Evolutionary conservation across 1,140 invertebrate genomes (phyloP).

Genomic region (Nylanderia fulva): DNA sequence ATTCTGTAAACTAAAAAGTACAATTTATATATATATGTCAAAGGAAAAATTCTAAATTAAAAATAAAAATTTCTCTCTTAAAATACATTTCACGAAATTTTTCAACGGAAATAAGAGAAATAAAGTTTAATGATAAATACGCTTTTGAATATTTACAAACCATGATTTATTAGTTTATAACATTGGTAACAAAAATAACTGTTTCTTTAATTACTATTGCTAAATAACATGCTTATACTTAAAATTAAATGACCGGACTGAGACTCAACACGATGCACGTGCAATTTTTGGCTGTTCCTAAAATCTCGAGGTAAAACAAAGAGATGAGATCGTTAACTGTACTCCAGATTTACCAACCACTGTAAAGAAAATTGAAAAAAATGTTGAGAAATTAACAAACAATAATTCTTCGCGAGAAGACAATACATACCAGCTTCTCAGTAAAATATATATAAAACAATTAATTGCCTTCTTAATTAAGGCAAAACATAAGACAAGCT

Average conservation of each 20-base stretch:
- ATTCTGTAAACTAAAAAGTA: background rate
- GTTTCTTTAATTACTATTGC: constrained; percentile 6
- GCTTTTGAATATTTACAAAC: background rate
- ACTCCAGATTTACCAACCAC: constrained; percentile 50
- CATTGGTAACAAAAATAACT: constrained; percentile 54
- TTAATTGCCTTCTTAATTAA: no score
- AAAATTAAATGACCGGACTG: constrained; percentile 26
- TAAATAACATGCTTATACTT: constrained; percentile 8
- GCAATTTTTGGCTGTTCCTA: constrained; percentile 29
- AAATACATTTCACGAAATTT: background rate
- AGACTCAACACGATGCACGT: constrained; percentile 21
- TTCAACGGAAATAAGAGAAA: background rate
- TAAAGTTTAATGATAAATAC: constrained; percentile 1
- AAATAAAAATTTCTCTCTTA: background rate
- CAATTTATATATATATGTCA: background rate
- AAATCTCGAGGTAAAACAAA: constrained; percentile 27
- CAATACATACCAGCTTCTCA: no score
- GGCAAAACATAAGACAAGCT: background rate
- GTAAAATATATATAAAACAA: no score
- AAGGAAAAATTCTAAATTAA: background rate
- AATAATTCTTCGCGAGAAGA: background rate
- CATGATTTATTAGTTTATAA: constrained; percentile 42
- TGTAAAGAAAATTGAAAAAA: background rate
- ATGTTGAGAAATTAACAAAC: no score
- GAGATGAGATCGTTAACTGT: constrained; percentile 32